Percentiles rank a stretch among this genome's conserved stretches.
phyloP scores from a whole-genome alignment of 2,113 vertebrate genomes.

The Notarius lentiginosus region DNA sequence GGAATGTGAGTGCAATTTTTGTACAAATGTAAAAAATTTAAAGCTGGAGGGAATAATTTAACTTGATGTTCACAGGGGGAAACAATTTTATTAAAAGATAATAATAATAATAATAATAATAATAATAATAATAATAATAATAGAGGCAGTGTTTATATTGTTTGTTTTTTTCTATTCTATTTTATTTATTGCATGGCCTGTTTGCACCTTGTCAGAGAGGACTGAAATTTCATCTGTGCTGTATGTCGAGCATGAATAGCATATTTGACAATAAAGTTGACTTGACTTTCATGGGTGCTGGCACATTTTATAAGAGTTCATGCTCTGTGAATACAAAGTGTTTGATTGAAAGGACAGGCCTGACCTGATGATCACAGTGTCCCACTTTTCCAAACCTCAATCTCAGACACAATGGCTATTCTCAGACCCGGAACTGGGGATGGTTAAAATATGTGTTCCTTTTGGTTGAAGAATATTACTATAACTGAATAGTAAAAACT shows the following conservation, averaged over 20 bases:
- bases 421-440: background rate
- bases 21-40: background rate
- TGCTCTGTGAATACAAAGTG: conserved; percentile 11
- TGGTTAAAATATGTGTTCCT: background rate
- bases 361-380: conserved; percentile 35
- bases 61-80: background rate
- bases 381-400: conserved; percentile 25
- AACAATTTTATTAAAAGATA: background rate
- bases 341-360: conserved; percentile 30
- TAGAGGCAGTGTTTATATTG: background rate
- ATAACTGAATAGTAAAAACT: background rate
- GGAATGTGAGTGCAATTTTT: background rate
- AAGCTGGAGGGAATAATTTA: background rate
- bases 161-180: too few species aligned
- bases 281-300: background rate
- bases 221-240: too few species aligned
- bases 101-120: background rate
- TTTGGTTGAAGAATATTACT: background rate
- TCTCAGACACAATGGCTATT: background rate
- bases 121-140: too few species aligned
- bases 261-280: too few species aligned
- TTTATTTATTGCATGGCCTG: too few species aligned
- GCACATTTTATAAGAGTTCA: conserved; percentile 22
- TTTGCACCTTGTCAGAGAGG: too few species aligned
- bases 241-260: too few species aligned